A percentile compares a stretch with the other conserved stretches of the same genome.
phyloP scores from a whole-genome alignment of 2,797 vertebrate genomes.

The Sebastes steindachneri region DNA sequence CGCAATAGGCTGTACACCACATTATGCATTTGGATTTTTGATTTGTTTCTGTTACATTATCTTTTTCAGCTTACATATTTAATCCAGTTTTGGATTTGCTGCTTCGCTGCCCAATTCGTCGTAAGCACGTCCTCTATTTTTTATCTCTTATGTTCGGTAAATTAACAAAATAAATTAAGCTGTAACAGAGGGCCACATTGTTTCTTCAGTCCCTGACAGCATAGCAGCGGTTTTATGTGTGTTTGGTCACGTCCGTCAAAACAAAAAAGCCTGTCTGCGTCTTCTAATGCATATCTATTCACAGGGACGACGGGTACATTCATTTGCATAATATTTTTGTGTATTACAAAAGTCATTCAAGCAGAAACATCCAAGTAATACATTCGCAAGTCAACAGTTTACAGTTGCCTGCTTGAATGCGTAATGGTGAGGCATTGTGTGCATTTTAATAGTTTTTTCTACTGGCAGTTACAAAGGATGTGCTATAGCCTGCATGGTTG shows the following conservation, averaged over 20 bases:
- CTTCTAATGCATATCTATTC: conserved; percentile 25
- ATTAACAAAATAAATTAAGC: too few species aligned
- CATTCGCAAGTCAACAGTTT: conserved; percentile 13
- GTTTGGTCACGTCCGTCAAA: conserved; percentile 13
- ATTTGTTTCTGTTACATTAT: neutral
- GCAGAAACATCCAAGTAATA: conserved; percentile 38
- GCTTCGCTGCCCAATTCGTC: conserved; percentile 9
- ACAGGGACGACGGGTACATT: neutral
- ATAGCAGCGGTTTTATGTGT: neutral
- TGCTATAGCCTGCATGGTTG: neutral
- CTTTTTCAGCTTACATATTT: conserved; percentile 4
- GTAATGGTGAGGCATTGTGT: neutral
- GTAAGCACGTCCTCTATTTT: neutral
- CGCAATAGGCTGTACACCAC: neutral
- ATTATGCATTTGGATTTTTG: neutral
- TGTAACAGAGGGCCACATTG: neutral
- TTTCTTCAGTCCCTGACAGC: neutral
- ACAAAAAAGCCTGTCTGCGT: conserved; percentile 1
- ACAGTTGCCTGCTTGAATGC: conserved; percentile 18
- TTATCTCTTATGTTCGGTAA: conserved; percentile 9
- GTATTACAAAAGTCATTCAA: conserved; percentile 29
- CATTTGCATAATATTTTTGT: conserved; percentile 50
- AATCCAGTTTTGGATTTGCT: conserved; percentile 31
- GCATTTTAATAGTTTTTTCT: neutral
- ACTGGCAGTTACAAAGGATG: neutral